A percentile compares a stretch with the other conserved stretches of the same genome.
Evolutionary conservation across 1,140 invertebrate species (phyloP).

Genomic region (Pseudomyrmex cubaensis): DNA sequence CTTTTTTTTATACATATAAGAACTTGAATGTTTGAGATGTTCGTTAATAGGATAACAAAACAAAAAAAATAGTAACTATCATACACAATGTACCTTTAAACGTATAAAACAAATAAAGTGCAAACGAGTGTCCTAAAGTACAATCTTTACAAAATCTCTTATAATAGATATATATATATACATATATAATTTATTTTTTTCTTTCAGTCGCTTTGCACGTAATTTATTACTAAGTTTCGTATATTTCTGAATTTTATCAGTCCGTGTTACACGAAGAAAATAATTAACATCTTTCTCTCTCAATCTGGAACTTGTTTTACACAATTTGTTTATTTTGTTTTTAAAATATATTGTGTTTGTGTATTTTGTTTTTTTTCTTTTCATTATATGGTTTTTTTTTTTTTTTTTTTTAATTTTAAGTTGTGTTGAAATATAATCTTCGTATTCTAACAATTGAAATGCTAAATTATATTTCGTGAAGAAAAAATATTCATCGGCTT

Average conservation of each 20-base stretch:
- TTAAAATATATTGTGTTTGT: slow-evolving; percentile 1
- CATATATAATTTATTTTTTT: slow-evolving; percentile 45
- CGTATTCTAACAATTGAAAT: slow-evolving; percentile 36
- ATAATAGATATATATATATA: neutral
- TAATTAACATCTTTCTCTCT: neutral
- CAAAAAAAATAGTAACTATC: slow-evolving; percentile 72
- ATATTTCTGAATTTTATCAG: neutral
- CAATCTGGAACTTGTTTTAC: slow-evolving; percentile 1
- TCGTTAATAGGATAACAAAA: slow-evolving; percentile 75
- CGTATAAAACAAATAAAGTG: slow-evolving; percentile 67
- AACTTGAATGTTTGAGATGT: slow-evolving; percentile 79
- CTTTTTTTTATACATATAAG: slow-evolving; percentile 78
- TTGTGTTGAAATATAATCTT: slow-evolving; percentile 19
- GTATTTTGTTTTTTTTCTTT: slow-evolving; percentile 1
- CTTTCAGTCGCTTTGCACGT: slow-evolving; percentile 25
- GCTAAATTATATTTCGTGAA: slow-evolving; percentile 45
- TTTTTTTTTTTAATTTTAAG: slow-evolving; percentile 2
- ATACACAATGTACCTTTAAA: slow-evolving; percentile 72
- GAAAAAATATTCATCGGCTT: slow-evolving; percentile 47
- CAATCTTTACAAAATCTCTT: slow-evolving; percentile 47
- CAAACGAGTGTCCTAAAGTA: slow-evolving; percentile 51
- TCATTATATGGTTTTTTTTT: slow-evolving; percentile 9
- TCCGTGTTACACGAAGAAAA: neutral
- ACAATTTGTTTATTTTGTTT: neutral
- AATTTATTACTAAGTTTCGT: slow-evolving; percentile 7